Percentiles rank a stretch among this genome's conserved stretches.
phyloP scores from a whole-genome alignment of 2,888 invertebrate species.

The Cataglyphis altisquamis region DNA sequence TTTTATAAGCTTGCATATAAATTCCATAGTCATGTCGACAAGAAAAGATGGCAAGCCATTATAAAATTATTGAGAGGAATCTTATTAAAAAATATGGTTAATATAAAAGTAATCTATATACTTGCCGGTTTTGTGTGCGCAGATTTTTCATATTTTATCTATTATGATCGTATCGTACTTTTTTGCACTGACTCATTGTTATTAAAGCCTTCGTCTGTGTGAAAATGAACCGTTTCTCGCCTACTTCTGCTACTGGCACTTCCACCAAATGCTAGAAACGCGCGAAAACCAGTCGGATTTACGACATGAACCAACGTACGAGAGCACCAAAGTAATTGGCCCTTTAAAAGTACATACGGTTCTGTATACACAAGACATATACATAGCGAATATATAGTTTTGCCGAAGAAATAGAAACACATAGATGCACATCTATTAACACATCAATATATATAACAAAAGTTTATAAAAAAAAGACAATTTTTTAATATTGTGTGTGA shows the following conservation, averaged over 20 bases:
- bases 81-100: constrained; percentile 47
- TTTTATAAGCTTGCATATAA: constrained; percentile 13
- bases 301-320: constrained; percentile 42
- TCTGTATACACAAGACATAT: constrained; percentile 15
- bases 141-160: constrained; percentile 24
- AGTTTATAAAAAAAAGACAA: background rate
- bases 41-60: constrained; percentile 15
- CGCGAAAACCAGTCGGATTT: constrained; percentile 53
- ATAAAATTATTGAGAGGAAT: constrained; percentile 16
- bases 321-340: constrained; percentile 48
- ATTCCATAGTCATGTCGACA: background rate
- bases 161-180: constrained; percentile 26
- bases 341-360: constrained; percentile 29
- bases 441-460: background rate
- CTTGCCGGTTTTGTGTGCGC: constrained; percentile 18
- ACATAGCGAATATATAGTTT: background rate
- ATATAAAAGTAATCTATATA: constrained; percentile 40
- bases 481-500: background rate
- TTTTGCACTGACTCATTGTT: constrained; percentile 36
- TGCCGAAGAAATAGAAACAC: background rate
- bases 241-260: constrained; percentile 53
- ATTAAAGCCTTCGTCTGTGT: constrained; percentile 51
- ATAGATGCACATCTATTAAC: background rate
- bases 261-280: constrained; percentile 40
- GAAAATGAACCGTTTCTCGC: constrained; percentile 44